Conservation (phyloP, 1,140 invertebrate genomes). For the Batillaria attramentaria region DNA sequence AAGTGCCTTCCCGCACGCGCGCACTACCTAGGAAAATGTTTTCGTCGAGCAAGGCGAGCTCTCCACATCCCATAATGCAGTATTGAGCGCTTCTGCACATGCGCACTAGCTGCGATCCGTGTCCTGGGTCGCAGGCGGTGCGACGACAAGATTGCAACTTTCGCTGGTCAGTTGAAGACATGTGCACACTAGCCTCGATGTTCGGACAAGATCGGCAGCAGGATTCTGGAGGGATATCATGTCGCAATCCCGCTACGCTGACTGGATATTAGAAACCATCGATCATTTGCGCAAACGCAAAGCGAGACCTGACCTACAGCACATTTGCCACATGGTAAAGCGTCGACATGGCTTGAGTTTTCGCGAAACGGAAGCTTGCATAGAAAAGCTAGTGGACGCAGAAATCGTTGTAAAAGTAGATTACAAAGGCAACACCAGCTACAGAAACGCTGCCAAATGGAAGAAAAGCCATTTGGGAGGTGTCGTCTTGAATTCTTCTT, state of each 20-base stretch:
- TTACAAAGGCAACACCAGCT: constrained; percentile 88
- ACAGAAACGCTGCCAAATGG: constrained; percentile 82
- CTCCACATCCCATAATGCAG: constrained; percentile 47
- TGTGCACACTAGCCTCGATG: not conserved
- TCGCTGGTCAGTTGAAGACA: not conserved
- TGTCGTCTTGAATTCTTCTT: constrained; percentile 62
- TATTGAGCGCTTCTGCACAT: constrained; percentile 48
- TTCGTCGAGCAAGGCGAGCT: not conserved
- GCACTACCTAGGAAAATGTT: too few species aligned
- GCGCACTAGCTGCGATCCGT: constrained; percentile 36
- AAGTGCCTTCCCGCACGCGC: too few species aligned
- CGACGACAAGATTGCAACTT: constrained; percentile 14
- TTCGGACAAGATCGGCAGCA: not conserved
- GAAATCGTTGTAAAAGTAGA: constrained; percentile 87
- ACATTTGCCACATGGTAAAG: constrained; percentile 86
- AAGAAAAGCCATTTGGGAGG: constrained; percentile 57
- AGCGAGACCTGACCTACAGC: constrained; percentile 85
- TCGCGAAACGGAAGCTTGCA: constrained; percentile 81
- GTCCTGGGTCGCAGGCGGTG: not conserved
- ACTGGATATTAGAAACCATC: constrained; percentile 86
- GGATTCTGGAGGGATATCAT: constrained; percentile 4
- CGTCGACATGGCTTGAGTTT: constrained; percentile 81
- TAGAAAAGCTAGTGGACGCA: constrained; percentile 83
- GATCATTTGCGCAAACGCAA: constrained; percentile 86
- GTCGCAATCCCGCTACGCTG: constrained; percentile 74